A percentile compares a stretch with the other conserved stretches of the same genome.
These are phyloP conservation scores for Catocala nupta DNA, from an alignment of 2,888 invertebrate species.

Conservation along the genomic window DNA sequence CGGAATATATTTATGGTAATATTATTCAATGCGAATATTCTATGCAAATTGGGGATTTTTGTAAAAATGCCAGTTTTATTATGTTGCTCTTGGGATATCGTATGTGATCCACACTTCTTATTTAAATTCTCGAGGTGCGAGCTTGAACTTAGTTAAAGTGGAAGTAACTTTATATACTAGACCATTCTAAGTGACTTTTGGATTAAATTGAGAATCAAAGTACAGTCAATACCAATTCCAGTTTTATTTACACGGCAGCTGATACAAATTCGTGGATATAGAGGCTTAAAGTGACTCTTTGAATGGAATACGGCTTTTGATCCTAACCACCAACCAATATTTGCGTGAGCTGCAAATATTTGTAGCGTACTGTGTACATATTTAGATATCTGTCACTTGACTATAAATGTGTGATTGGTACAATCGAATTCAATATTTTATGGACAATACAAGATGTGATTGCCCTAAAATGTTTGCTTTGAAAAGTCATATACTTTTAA, in stretches of 20 bases:
- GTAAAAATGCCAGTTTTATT: background rate
- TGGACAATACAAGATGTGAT: too few relatives aligned
- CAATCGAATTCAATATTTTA: background rate
- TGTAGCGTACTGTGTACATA: background rate
- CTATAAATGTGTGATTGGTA: background rate
- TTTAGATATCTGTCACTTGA: background rate
- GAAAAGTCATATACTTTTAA: too few relatives aligned
- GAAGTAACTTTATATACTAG: background rate
- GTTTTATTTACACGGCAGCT: background rate
- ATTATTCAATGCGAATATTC: slow-evolving; percentile 60
- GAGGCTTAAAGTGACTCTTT: background rate
- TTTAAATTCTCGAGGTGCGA: slow-evolving; percentile 1
- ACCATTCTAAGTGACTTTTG: background rate
- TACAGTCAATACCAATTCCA: background rate
- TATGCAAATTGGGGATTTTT: slow-evolving; percentile 39
- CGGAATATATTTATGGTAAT: slow-evolving; percentile 60
- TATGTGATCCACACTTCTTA: background rate
- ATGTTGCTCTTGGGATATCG: background rate
- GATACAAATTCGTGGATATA: background rate
- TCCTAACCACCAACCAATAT: background rate
- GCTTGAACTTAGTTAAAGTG: background rate
- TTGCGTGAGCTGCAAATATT: background rate
- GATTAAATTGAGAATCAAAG: background rate
- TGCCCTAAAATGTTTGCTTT: too few relatives aligned
- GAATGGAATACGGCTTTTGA: background rate